Conservation (phyloP, 2,888 invertebrate species). For the Rhogogaster chlorosoma region DNA sequence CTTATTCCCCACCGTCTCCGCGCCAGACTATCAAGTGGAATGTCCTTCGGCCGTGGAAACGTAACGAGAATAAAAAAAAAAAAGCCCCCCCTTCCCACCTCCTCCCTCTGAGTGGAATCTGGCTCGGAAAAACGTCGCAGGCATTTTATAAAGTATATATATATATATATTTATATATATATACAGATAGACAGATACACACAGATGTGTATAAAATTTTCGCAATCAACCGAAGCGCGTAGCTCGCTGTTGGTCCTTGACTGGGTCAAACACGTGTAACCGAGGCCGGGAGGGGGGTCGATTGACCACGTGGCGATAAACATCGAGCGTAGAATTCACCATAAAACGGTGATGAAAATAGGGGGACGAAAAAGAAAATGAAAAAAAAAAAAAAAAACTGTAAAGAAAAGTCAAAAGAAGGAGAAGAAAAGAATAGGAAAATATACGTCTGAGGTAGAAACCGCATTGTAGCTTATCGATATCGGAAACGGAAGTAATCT, state of each 20-base stretch:
- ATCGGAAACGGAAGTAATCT: not conserved
- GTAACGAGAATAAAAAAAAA: not conserved
- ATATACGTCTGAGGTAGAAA: not conserved
- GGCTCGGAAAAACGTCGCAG: not conserved
- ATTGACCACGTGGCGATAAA: constrained; percentile 37
- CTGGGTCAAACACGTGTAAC: constrained; percentile 49
- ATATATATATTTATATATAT: not conserved
- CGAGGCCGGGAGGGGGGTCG: constrained; percentile 19
- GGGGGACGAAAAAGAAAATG: too few species aligned
- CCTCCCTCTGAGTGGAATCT: too few species aligned
- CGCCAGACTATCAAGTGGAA: too few species aligned
- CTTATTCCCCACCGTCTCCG: not conserved
- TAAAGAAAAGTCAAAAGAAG: not conserved
- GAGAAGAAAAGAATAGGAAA: not conserved
- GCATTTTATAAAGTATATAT: not conserved
- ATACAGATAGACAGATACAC: too few species aligned
- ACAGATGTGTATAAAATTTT: constrained; percentile 33
- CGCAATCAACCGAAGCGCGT: constrained; percentile 26
- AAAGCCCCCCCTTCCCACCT: too few species aligned
- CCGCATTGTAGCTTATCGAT: not conserved
- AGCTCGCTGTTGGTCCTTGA: constrained; percentile 39
- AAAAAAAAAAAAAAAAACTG: too few species aligned
- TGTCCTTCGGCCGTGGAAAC: not conserved
- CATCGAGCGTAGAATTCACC: constrained; percentile 23
- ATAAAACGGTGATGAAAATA: not conserved